These are phyloP conservation scores for Sipha maydis DNA, from an alignment of 2,888 invertebrate species.

Conservation along the genomic window DNA sequence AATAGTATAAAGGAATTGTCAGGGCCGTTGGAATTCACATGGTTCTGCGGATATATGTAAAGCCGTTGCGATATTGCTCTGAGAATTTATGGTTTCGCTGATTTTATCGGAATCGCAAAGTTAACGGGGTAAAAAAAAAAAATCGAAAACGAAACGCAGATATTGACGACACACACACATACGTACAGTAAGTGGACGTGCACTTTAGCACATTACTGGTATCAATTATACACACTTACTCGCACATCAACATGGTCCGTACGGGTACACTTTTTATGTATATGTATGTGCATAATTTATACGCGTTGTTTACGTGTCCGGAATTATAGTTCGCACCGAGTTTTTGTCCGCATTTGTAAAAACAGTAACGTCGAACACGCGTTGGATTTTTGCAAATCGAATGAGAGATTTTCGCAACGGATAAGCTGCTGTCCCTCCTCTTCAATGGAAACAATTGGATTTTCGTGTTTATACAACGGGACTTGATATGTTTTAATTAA, in stretches of 20 bases:
- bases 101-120: constrained; percentile 18
- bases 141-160: not conserved
- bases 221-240: not conserved
- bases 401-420: not conserved
- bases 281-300: not conserved
- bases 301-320: not conserved
- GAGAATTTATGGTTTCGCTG: constrained; percentile 34
- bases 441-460: not conserved
- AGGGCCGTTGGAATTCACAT: not conserved
- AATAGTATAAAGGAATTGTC: constrained; percentile 1
- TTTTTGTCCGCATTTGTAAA: not conserved
- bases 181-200: not conserved
- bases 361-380: not conserved
- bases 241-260: not conserved
- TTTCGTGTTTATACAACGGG: not conserved
- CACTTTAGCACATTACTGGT: constrained; percentile 6
- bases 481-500: constrained; percentile 29
- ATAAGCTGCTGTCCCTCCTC: not conserved
- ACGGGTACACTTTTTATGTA: not conserved
- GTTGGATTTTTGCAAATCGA: not conserved
- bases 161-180: not conserved
- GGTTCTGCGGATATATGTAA: not conserved
- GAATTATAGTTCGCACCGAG: not conserved
- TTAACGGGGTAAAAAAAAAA: not conserved
- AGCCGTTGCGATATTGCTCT: not conserved